Base-by-base conservation (phyloP, 1,140 invertebrate species). In the Neodiprion fabricii region DNA sequence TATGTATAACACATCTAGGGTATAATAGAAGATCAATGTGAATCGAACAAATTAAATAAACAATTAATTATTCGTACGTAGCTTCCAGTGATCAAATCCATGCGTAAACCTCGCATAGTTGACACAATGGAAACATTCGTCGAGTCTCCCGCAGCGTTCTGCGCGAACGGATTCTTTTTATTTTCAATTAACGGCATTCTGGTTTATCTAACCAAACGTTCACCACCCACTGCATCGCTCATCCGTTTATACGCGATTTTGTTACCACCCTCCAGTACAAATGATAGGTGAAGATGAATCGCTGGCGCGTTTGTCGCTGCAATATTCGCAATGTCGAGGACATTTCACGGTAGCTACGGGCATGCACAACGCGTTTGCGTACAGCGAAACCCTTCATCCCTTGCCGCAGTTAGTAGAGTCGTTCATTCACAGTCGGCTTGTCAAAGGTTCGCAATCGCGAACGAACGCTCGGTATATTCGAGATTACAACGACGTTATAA, bases 51-150 rank as follows among this genome's bases (percentile, higher is more conserved):
- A 61, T 61, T 61, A 61, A 14, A 61, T 61, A 61, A 61, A 61
- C 53, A 61, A 61, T 61, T 61, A 61, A 61, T 61, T 61, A 61
- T 61, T 61, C 53, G 53, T 61, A 61, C n/a, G 7, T n/a, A 61
- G 11, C 9, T 14, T 61, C 53, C 53, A 61, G 11, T 61, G 11
- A 14, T 61, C 11, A 17, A 12, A 61, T 40, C 28, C 28, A 40
- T 5, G 28, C 28, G 28, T 40, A 40, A 40, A 40, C 28, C 5
- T 40, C 28, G 28, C 5, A 5, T 3, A 40, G 28, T 40, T 40
- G 28, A 40, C 28, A 40, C 28, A 40, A 40, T 40, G 28, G 28
- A 40, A 40, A 40, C 28, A 40, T 40, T 40, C 28, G 28, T 40
- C 28, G 28, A 40, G 28, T 40, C 28, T 40, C 28, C 28, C 28